A percentile compares a stretch with the other conserved stretches of the same genome.
Conservation (phyloP, 2,113 vertebrate species). For the Oostethus manadensis region DNA sequence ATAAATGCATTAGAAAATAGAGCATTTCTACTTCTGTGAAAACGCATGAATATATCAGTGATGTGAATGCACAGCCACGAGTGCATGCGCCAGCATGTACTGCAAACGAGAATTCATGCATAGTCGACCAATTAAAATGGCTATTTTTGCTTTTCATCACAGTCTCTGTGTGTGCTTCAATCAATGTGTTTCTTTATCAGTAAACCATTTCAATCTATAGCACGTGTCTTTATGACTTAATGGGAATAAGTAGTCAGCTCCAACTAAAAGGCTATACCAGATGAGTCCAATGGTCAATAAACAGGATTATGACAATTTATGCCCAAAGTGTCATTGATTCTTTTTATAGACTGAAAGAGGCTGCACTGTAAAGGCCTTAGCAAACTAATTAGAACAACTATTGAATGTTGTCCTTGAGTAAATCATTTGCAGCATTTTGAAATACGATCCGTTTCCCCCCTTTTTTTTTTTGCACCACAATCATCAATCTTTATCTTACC, state of each 20-base stretch:
- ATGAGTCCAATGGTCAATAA: constrained; percentile 29
- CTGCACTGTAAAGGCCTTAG: constrained; percentile 3
- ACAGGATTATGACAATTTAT: constrained; percentile 32
- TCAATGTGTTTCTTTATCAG: constrained; percentile 17
- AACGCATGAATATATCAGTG: constrained; percentile 63
- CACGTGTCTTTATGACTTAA: constrained; percentile 18
- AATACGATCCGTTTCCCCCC: constrained; percentile 7
- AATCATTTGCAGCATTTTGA: background rate
- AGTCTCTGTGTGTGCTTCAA: background rate
- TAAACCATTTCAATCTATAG: constrained; percentile 32
- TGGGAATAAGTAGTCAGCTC: constrained; percentile 29
- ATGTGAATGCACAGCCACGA: constrained; percentile 20
- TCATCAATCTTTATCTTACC: constrained; percentile 42
- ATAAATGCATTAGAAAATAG: constrained; percentile 68
- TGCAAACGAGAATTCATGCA: background rate
- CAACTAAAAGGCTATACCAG: constrained; percentile 13
- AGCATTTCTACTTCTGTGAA: constrained; percentile 62
- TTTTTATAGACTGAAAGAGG: constrained; percentile 29
- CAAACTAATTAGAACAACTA: background rate
- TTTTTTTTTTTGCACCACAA: background rate
- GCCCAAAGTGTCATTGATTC: constrained; percentile 32
- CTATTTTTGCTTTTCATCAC: constrained; percentile 21
- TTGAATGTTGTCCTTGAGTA: too few relatives aligned
- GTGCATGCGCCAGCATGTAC: constrained; percentile 1
- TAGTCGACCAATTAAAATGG: constrained; percentile 17